Percentiles rank a stretch among this genome's conserved stretches.
phyloP scores from a whole-genome alignment of 2,113 vertebrate species.

The Nothoprocta perdicaria region DNA sequence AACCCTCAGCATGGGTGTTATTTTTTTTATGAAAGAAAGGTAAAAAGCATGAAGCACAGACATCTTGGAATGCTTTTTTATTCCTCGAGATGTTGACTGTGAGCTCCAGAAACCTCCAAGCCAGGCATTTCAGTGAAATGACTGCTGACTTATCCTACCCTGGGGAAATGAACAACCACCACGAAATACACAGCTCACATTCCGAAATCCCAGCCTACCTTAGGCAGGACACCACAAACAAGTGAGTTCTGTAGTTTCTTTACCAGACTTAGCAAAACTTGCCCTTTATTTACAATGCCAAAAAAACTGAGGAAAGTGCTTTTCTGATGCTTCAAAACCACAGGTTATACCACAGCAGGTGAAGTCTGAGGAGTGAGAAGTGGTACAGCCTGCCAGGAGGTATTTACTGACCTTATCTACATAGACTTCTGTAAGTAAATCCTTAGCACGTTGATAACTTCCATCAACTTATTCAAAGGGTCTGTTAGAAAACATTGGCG shows the following conservation, averaged over 20 bases:
- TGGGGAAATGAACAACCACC: background rate
- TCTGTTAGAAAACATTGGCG: background rate
- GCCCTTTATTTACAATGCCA: background rate
- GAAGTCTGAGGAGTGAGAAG: background rate
- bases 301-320: background rate
- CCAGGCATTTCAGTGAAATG: background rate
- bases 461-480: background rate
- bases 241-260: background rate
- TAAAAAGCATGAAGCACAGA: slow-evolving; percentile 1
- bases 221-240: background rate
- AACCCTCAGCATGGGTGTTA: slow-evolving; percentile 35
- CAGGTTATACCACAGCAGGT: background rate
- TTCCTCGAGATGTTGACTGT: slow-evolving; percentile 1
- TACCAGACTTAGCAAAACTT: background rate
- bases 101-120: background rate
- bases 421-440: background rate
- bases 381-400: slow-evolving; percentile 14
- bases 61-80: background rate
- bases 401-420: slow-evolving; percentile 38
- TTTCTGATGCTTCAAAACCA: background rate
- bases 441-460: background rate
- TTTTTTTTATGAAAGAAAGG: slow-evolving; percentile 33
- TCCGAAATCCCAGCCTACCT: background rate
- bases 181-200: fast-evolving
- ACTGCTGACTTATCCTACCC: background rate